These are phyloP conservation scores for Emberiza fucata DNA, from an alignment of 2,113 vertebrate species.

Conservation along the genomic window DNA sequence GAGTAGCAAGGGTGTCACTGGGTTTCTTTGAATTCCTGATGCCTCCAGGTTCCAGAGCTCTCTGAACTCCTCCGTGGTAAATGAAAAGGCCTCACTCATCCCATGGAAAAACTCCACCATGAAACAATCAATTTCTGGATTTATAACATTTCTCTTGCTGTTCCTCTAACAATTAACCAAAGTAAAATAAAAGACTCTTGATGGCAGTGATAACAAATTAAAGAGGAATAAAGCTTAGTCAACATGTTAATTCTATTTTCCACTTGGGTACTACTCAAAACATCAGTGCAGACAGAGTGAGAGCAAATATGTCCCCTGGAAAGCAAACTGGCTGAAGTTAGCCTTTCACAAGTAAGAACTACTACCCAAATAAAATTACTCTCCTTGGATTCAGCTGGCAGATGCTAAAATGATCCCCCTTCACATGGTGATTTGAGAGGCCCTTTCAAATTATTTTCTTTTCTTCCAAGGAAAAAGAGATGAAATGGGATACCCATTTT, in stretches of 20 bases:
- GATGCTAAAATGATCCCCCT: background rate
- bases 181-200: constrained; percentile 49
- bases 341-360: background rate
- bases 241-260: constrained; percentile 64
- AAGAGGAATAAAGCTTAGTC: constrained; percentile 65
- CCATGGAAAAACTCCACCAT: background rate
- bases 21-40: background rate
- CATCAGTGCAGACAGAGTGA: background rate
- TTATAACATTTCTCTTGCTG: background rate
- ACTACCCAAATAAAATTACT: background rate
- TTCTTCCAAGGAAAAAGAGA: background rate
- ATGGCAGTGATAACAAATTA: constrained; percentile 53
- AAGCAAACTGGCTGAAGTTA: background rate
- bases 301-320: constrained; percentile 9
- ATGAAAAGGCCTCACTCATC: background rate
- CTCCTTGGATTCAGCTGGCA: background rate
- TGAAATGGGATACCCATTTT: background rate
- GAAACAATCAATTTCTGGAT: background rate
- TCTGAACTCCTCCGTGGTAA: background rate
- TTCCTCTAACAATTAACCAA: constrained; percentile 23
- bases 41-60: background rate
- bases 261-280: constrained; percentile 63
- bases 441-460: background rate
- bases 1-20: too few species aligned
- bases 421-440: background rate